Evolutionary conservation across 2,113 vertebrate species (phyloP).

Genomic region (Euleptes europaea): DNA sequence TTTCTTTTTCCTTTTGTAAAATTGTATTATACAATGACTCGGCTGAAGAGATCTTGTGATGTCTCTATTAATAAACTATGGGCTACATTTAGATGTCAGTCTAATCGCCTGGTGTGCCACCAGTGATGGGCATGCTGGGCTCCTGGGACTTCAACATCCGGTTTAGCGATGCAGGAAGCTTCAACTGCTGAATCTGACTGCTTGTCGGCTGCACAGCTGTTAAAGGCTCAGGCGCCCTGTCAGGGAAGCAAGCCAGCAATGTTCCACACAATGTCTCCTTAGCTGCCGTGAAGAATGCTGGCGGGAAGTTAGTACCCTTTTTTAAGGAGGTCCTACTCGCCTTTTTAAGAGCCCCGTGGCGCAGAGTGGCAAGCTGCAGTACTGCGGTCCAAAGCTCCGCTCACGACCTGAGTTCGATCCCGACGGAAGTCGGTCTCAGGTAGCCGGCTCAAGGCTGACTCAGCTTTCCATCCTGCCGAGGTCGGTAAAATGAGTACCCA

Average conservation of each 20-base stretch:
- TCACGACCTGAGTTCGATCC: no score
- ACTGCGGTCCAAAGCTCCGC: no score
- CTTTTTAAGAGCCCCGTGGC: no score
- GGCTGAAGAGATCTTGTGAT: background rate
- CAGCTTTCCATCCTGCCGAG: no score
- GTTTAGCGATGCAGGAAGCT: background rate
- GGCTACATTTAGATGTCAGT: background rate
- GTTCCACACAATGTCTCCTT: background rate
- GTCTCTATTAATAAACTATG: background rate
- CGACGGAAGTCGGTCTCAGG: no score
- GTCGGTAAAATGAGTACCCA: no score
- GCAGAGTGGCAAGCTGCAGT: no score
- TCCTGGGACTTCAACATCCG: background rate
- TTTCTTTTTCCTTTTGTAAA: no score
- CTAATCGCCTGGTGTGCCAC: background rate
- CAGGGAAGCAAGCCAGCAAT: background rate
- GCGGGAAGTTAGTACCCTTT: background rate
- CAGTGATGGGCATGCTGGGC: background rate
- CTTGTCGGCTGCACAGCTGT: background rate
- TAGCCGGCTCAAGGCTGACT: no score
- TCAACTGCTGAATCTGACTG: background rate
- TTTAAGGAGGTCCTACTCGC: background rate
- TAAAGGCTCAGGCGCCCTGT: background rate
- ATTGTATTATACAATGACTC: background rate
- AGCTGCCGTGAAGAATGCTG: background rate